Evolutionary conservation across 2,888 invertebrate species (phyloP).

Genomic region (Aleiodes testaceus): DNA sequence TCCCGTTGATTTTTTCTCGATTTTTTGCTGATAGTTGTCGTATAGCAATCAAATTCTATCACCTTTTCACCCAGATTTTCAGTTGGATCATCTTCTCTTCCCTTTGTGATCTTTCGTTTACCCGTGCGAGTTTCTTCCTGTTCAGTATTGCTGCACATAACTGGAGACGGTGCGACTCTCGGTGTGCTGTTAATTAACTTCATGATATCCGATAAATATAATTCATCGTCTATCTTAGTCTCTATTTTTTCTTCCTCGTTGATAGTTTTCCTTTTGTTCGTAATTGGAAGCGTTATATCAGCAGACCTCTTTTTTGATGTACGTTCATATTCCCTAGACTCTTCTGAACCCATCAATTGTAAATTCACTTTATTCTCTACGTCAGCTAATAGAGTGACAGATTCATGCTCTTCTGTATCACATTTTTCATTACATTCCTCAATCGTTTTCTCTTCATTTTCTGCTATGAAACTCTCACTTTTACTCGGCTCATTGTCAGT

Average conservation of each 20-base stretch:
- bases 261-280: conserved; percentile 60
- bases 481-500: neutral
- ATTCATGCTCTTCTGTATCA: neutral
- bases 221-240: conserved; percentile 54
- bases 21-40: conserved; percentile 31
- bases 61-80: neutral
- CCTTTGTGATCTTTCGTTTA: conserved; percentile 56
- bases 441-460: neutral
- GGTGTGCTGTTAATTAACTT: conserved; percentile 59
- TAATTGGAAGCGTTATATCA: conserved; percentile 58
- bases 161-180: conserved; percentile 13
- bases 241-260: conserved; percentile 52
- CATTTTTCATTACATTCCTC: neutral
- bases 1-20: conserved; percentile 45
- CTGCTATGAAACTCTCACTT: neutral
- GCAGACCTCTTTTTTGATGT: conserved; percentile 62
- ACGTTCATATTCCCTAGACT: conserved; percentile 39
- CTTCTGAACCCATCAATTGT: neutral
- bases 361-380: neutral
- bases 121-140: conserved; percentile 48
- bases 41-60: neutral
- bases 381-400: neutral
- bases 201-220: conserved; percentile 63
- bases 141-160: conserved; percentile 24
- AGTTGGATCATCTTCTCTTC: conserved; percentile 45